A percentile compares a stretch with the other conserved stretches of the same genome.
Conservation (phyloP, 2,113 vertebrate species). For the Sisor rabdophorus region DNA sequence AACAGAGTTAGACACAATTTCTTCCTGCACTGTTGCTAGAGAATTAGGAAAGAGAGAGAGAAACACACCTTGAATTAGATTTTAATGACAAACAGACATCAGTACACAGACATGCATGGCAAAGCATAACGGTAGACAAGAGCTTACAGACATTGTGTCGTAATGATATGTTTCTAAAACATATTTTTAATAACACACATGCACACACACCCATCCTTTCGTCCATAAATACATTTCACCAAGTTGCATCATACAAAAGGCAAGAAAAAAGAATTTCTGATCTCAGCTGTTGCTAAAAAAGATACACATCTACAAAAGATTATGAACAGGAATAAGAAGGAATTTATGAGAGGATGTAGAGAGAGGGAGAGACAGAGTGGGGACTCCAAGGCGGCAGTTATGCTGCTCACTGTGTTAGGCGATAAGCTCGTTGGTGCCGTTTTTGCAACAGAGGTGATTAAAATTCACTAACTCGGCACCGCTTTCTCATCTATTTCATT, state of each 20-base stretch:
- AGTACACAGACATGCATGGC: conserved; percentile 54
- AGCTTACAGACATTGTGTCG: conserved; percentile 63
- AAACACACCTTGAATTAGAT: conserved; percentile 47
- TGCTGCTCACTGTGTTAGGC: conserved; percentile 1
- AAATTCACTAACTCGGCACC: conserved; percentile 17
- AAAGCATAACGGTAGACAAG: conserved; percentile 63
- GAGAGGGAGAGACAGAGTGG: neutral
- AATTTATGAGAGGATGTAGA: neutral
- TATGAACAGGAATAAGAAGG: neutral
- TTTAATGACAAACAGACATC: conserved; percentile 63
- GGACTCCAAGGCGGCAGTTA: neutral
- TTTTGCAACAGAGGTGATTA: conserved; percentile 21
- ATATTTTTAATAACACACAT: neutral
- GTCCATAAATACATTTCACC: conserved; percentile 3
- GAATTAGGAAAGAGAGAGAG: neutral
- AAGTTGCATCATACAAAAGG: conserved; percentile 1
- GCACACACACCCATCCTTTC: conserved; percentile 20
- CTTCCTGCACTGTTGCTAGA: conserved; percentile 3
- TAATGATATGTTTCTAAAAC: conserved; percentile 51
- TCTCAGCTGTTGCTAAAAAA: neutral
- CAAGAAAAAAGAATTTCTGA: neutral
- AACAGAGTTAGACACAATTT: conserved; percentile 2
- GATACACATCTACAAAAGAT: neutral
- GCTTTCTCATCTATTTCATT: conserved; percentile 13
- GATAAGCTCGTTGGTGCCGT: conserved; percentile 25